Conservation (phyloP, 1,140 invertebrate genomes). For the Magallana gigas region DNA sequence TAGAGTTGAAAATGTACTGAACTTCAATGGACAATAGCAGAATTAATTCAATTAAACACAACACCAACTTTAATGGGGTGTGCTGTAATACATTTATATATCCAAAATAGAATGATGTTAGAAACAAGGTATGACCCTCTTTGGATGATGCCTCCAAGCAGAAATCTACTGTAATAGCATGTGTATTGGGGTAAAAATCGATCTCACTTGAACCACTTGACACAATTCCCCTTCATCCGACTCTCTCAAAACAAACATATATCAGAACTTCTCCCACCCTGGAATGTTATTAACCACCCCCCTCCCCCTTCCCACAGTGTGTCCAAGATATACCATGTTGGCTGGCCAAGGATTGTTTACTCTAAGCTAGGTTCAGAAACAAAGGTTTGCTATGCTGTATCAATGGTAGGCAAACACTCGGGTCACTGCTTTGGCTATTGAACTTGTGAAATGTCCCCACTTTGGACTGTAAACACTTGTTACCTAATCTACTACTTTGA, state of each 20-base stretch:
- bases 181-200: constrained; percentile 17
- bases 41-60: too few species aligned
- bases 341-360: background rate
- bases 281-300: constrained; percentile 3
- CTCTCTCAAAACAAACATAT: constrained; percentile 13
- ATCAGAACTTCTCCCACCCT: background rate
- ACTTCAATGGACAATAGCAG: too few species aligned
- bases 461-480: background rate
- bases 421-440: background rate
- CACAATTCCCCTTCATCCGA: background rate
- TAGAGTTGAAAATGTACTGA: too few species aligned
- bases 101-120: too few species aligned
- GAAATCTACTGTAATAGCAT: too few species aligned
- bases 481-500: background rate
- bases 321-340: background rate
- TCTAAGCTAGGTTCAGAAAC: background rate
- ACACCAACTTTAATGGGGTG: too few species aligned
- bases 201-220: constrained; percentile 18
- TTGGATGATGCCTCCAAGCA: too few species aligned
- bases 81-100: too few species aligned
- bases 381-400: background rate
- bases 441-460: background rate
- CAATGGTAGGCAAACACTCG: background rate
- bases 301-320: background rate
- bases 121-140: too few species aligned